A percentile compares a stretch with the other conserved stretches of the same genome.
Evolutionary conservation across 2,888 invertebrate genomes (phyloP).

Genomic region (Volucella bombylans): DNA sequence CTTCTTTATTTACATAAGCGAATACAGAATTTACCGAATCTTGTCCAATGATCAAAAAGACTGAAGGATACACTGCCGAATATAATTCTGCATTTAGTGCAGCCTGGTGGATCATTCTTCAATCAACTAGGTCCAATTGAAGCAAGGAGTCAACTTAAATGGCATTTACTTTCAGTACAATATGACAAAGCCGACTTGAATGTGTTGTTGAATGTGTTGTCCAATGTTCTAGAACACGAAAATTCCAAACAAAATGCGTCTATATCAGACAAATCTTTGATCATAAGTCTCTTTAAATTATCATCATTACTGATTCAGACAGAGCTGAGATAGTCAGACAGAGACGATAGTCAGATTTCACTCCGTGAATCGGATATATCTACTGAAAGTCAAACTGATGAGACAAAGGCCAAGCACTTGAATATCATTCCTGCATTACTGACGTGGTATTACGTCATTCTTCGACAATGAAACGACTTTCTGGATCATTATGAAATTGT

Average conservation of each 20-base stretch:
- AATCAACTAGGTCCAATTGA: conserved; percentile 88
- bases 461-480: conserved; percentile 91
- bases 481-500: conserved; percentile 91
- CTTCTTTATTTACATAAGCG: conserved; percentile 86
- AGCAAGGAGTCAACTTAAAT: conserved; percentile 89
- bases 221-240: conserved; percentile 87
- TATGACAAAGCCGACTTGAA: conserved; percentile 88
- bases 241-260: conserved; percentile 85
- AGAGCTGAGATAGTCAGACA: conserved; percentile 84
- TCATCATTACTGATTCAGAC: conserved; percentile 86
- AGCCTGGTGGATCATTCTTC: conserved; percentile 86
- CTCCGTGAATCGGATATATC: conserved; percentile 82
- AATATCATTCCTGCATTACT: conserved; percentile 87
- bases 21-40: conserved; percentile 85
- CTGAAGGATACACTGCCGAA: conserved; percentile 85
- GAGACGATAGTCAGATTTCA: conserved; percentile 82
- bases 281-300: conserved; percentile 88
- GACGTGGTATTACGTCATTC: conserved; percentile 90
- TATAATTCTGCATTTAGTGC: conserved; percentile 88
- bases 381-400: conserved; percentile 89
- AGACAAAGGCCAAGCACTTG: conserved; percentile 90
- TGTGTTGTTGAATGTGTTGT: conserved; percentile 89
- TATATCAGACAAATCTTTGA: conserved; percentile 88
- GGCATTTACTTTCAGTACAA: conserved; percentile 85
- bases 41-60: conserved; percentile 84